A percentile compares a stretch with the other conserved stretches of the same genome.
Conservation (phyloP, 2,113 vertebrate genomes). For the Phalacrocorax pelagicus region DNA sequence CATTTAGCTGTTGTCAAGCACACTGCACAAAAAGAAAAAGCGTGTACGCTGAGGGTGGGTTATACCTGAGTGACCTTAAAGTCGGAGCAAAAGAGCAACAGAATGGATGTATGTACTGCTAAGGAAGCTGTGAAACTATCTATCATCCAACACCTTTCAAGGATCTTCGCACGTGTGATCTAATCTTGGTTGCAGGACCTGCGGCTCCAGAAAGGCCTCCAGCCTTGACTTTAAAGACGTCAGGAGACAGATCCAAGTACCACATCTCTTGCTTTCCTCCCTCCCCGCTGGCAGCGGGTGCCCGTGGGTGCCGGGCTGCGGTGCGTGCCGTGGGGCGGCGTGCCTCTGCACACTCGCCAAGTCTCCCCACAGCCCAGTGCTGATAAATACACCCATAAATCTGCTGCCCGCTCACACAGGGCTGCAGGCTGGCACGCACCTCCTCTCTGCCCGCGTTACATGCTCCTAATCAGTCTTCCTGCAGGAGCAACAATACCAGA, state of each 20-base stretch:
- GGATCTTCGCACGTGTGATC: not conserved
- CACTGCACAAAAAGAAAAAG: not conserved
- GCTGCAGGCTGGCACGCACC: slow-evolving; percentile 35
- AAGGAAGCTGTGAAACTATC: not conserved
- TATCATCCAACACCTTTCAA: rapidly evolving
- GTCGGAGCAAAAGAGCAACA: not conserved
- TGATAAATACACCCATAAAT: not conserved
- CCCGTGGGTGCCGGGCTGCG: not conserved
- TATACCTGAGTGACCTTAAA: not conserved
- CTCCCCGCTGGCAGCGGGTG: not conserved
- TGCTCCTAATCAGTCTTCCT: slow-evolving; percentile 73
- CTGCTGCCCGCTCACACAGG: not conserved
- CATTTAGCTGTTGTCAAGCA: not conserved
- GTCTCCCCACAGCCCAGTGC: not conserved
- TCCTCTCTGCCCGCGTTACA: not conserved
- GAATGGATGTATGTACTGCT: not conserved
- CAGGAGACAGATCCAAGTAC: not conserved
- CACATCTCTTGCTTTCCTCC: not conserved
- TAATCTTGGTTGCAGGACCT: not conserved
- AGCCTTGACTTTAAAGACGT: not conserved
- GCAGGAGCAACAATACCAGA: slow-evolving; percentile 46
- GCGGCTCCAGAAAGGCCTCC: not conserved
- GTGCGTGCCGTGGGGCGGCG: not conserved
- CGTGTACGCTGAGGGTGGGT: not conserved
- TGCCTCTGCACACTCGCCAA: not conserved